Conservation (phyloP, 2,888 invertebrate species). For the Thera obeliscata region DNA sequence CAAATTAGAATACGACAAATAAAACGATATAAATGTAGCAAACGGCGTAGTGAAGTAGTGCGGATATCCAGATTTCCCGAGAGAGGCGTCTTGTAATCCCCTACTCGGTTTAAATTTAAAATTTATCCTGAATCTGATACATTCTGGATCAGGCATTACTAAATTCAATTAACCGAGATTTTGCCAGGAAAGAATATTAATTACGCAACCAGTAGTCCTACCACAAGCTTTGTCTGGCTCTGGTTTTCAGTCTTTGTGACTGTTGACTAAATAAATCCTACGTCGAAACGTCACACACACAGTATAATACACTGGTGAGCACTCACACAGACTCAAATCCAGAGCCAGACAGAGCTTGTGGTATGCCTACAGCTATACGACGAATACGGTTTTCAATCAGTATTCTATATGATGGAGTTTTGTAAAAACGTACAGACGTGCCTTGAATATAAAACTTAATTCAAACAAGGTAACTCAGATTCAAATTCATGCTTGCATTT, state of each 20-base stretch:
- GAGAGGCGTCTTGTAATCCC: constrained; percentile 50
- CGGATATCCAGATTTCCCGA: constrained; percentile 55
- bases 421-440: constrained; percentile 32
- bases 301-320: no score
- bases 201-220: not conserved
- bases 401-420: constrained; percentile 31
- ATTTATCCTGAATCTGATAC: constrained; percentile 51
- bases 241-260: no score
- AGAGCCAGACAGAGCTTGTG: no score
- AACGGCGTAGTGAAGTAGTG: constrained; percentile 47
- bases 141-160: constrained; percentile 41
- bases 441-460: constrained; percentile 21
- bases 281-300: no score
- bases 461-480: constrained; percentile 23
- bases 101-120: constrained; percentile 56
- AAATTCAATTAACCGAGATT: constrained; percentile 21
- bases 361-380: not conserved
- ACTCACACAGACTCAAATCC: no score
- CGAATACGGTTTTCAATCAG: constrained; percentile 21
- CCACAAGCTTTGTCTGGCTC: no score
- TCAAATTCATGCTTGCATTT: constrained; percentile 13
- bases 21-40: constrained; percentile 39
- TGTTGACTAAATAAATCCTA: no score
- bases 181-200: constrained; percentile 24
- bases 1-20: constrained; percentile 25